Evolutionary conservation across 1,140 invertebrate species (phyloP).

Genomic region (Globodera ellingtonae): DNA sequence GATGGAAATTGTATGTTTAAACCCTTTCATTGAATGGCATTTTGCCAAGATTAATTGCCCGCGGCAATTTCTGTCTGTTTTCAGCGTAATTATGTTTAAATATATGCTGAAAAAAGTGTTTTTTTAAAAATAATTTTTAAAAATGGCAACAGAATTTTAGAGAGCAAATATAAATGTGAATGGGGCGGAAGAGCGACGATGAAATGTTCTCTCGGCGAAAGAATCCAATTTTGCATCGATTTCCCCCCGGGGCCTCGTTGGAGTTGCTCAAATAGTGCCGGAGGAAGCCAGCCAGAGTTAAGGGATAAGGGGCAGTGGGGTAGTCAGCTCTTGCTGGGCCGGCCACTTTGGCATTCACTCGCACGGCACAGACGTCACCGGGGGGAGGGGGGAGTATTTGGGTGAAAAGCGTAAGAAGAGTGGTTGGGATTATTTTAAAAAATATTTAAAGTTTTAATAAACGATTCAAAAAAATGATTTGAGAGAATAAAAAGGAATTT

Average conservation of each 20-base stretch:
- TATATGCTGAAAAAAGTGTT: neutral
- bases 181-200: neutral
- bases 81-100: neutral
- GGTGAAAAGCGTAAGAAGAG: too few species aligned
- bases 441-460: too few species aligned
- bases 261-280: slow-evolving; percentile 2
- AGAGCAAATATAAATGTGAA: neutral
- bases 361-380: too few species aligned
- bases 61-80: neutral
- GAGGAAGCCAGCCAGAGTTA: neutral
- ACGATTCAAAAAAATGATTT: too few species aligned
- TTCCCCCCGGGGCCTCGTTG: neutral
- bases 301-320: neutral
- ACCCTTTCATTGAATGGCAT: too few species aligned
- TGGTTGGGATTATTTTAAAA: too few species aligned
- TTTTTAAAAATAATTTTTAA: neutral
- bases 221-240: slow-evolving; percentile 5
- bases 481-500: neutral
- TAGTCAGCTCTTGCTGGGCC: too few species aligned
- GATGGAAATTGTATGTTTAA: too few species aligned
- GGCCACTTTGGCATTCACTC: too few species aligned
- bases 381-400: too few species aligned
- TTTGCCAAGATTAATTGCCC: too few species aligned
- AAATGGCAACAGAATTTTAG: slow-evolving; percentile 1
- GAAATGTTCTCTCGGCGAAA: neutral